Conservation (phyloP, 2,113 vertebrate species). For the Passer domesticus region DNA sequence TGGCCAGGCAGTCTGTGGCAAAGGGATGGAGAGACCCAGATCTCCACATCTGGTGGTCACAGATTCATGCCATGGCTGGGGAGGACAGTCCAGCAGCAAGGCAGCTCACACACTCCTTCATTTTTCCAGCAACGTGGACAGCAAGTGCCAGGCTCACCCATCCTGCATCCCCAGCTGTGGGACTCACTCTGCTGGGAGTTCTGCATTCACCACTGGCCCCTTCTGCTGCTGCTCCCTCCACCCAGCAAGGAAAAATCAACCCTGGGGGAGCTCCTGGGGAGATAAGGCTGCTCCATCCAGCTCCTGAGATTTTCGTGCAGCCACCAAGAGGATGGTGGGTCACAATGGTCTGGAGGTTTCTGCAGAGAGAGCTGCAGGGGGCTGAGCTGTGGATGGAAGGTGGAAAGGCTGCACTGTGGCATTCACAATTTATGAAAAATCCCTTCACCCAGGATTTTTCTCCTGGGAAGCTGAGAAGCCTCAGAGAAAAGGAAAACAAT, state of each 20-base stretch:
- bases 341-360: background rate
- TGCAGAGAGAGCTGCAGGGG: background rate
- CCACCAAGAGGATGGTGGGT: background rate
- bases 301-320: background rate
- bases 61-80: background rate
- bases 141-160: background rate
- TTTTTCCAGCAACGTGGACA: background rate
- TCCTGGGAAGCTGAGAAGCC: no score
- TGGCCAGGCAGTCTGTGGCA: background rate
- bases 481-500: no score
- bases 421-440: no score
- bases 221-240: background rate
- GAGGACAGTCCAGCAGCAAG: background rate
- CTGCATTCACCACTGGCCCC: background rate
- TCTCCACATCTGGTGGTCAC: background rate
- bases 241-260: background rate
- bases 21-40: background rate
- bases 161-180: no score
- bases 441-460: no score
- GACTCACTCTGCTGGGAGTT: background rate
- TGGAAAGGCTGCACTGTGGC: background rate
- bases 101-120: background rate
- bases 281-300: background rate
- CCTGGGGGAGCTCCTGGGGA: background rate
- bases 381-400: background rate